A percentile compares a stretch with the other conserved stretches of the same genome.
Evolutionary conservation across 2,797 vertebrate genomes (phyloP).

Genomic region (Galagoides demidoff): DNA sequence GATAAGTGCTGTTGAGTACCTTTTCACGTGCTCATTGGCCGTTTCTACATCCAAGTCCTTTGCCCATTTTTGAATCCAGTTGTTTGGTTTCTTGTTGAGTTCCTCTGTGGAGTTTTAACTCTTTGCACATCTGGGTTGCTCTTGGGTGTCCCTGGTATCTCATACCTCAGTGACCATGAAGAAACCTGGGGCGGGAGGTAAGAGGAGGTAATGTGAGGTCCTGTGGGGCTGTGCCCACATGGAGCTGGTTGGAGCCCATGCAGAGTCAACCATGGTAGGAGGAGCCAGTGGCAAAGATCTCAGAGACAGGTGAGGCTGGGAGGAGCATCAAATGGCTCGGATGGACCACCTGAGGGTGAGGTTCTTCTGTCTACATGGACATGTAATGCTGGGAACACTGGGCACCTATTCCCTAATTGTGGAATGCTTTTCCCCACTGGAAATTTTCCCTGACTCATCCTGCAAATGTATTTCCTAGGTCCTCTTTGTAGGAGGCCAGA

Average conservation of each 20-base stretch:
- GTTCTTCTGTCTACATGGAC: neutral
- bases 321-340: fast-evolving
- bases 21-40: neutral
- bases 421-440: too few relatives aligned
- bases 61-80: neutral
- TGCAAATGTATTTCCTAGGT: neutral
- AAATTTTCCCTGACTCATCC: neutral
- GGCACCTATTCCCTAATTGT: fast-evolving
- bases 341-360: fast-evolving
- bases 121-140: neutral
- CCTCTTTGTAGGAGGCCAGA: neutral
- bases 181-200: neutral
- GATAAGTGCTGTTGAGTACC: neutral
- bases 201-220: neutral
- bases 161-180: neutral
- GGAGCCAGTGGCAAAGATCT: neutral
- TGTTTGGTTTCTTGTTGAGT: neutral
- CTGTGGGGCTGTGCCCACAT: fast-evolving
- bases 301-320: neutral
- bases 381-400: neutral
- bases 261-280: too few relatives aligned
- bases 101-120: fast-evolving
- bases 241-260: neutral
- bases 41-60: neutral
- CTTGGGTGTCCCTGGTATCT: neutral